A percentile compares a stretch with the other conserved stretches of the same genome.
These are phyloP conservation scores for Neoniphon sammara DNA, from an alignment of 2,797 vertebrate genomes.

Conservation along the genomic window DNA sequence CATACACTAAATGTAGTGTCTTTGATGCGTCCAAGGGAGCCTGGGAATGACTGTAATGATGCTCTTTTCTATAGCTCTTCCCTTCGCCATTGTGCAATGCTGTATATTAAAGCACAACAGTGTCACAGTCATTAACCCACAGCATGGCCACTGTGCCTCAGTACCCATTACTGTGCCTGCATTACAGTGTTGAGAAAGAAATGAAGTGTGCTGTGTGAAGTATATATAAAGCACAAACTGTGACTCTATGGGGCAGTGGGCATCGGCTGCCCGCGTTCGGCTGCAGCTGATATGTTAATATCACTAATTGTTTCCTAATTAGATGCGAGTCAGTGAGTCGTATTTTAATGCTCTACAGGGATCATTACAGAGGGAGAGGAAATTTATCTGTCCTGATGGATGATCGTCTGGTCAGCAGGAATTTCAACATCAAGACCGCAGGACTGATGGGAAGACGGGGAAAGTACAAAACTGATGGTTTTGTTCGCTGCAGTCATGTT, in stretches of 20 bases:
- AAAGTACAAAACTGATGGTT: slow-evolving; percentile 59
- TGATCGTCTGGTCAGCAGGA: slow-evolving; percentile 70
- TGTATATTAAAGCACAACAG: slow-evolving; percentile 59
- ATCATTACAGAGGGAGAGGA: slow-evolving; percentile 71
- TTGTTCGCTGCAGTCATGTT: slow-evolving; percentile 59
- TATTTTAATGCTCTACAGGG: slow-evolving; percentile 77
- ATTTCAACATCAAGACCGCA: slow-evolving; percentile 56
- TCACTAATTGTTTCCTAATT: slow-evolving; percentile 84
- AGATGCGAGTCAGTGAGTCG: slow-evolving; percentile 77
- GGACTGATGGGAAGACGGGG: slow-evolving; percentile 50
- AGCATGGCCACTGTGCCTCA: slow-evolving; percentile 58
- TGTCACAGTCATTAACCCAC: slow-evolving; percentile 71
- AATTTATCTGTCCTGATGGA: slow-evolving; percentile 71
- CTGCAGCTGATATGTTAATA: slow-evolving; percentile 76
- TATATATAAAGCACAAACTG: slow-evolving; percentile 65
- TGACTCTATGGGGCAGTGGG: slow-evolving; percentile 62
- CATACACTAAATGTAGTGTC: slow-evolving; percentile 29
- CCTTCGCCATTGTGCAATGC: slow-evolving; percentile 28
- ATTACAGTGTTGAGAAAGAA: slow-evolving; percentile 57
- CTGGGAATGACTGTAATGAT: slow-evolving; percentile 53
- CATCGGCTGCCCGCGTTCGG: slow-evolving; percentile 60
- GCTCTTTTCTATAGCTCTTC: slow-evolving; percentile 31
- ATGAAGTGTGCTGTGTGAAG: slow-evolving; percentile 59
- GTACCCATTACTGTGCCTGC: slow-evolving; percentile 59
- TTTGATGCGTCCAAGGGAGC: slow-evolving; percentile 37